Evolutionary conservation across 2,797 vertebrate species (phyloP), one percentile per base, ranked within the genome.

Genomic region (Dallia pectoralis): DNA sequence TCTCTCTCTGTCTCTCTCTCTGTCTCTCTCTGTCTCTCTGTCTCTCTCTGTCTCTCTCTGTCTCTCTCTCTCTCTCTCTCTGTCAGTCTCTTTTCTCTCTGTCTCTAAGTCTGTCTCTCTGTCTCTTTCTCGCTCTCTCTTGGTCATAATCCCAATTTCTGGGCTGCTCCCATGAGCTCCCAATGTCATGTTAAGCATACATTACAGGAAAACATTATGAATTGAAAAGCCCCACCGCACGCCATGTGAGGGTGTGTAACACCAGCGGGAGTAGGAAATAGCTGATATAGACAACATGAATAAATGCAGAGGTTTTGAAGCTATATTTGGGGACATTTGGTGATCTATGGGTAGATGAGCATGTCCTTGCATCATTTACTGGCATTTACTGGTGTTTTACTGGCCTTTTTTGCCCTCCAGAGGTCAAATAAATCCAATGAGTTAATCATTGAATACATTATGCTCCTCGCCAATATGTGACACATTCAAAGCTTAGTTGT

Each of bases 161-260:
- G 2, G 16, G 30, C 70, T 75, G 76, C 83, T 85, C 71, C 79
- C 73, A 44, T 71, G 16, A 69, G 64, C 53, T 78, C 32, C 71
- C 30, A 74, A 70, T 69, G 40, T 72, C 73, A 83, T 85, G 53
- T 83, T 77, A 77, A 70, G 63, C 70, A 84, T 86, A 84, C 83
- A 85, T 82, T 78, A 82, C 78, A 82, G 84, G 76, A 81, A 86
- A 86, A 75, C 78, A 78, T 80, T 79, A 71, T 80, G 80, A 85
- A 81, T 33, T 53, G 62, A 56, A 84, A 87, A 87, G 81, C 82
- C 76, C 66, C 59, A 15, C 47, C 51, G 51, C 85, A 86, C 67
- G 62, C 47, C 69, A 75, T 59, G 53, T 9, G 9, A 61, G 44
- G 29, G 67, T 53, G 49, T 51, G 22, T 63, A 3, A 48, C 56